Evolutionary conservation across 2,888 invertebrate genomes (phyloP), one percentile per base, ranked within the genome.

Genomic region (Osmoderma eremita): DNA sequence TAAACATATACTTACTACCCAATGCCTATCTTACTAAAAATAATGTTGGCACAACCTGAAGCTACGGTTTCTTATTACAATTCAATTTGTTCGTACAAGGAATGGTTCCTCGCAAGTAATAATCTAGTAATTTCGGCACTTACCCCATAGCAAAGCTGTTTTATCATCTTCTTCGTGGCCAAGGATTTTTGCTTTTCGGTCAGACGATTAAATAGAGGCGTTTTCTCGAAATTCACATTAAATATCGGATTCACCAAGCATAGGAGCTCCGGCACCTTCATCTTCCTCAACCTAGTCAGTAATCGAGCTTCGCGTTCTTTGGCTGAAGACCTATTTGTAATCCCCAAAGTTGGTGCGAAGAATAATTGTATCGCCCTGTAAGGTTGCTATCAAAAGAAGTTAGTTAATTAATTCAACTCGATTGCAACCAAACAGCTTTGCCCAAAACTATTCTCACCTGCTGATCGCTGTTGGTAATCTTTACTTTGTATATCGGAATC

Each of bases 231-330:
- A 62, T 82, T 78, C 0, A 86, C 83, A 63, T 83, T 81, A 68
- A 87, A 84, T 3, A 85, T 77, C 36, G 82, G 77, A 77, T 88
- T 87, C 1, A 87, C 73, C 1, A 80, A 75, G 70, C 84, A 84
- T 0, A 86, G 75, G 17, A 80, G 76, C n/a, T 82, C 75, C 1
- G 79, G 70, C n/a, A 80, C 68, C n/a, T 79, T 68, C 18, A 79
- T 75, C 1, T 76, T 75, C n/a, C 77, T 74, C 15, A 85, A 75
- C 3, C 76, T 72, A 12, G 73, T 64, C 1, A 76, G 63, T 2
- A 86, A 71, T 65, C 79, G 83, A 4, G 78, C 74, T 73, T 84
- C 80, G 61, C 83, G 77, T 17, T 84, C 81, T 30, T 78, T 75
- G 0, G 73, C 50, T 0, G 79, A 75, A 0, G 81, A 76, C 3